These are phyloP conservation scores for Meandrusa payeni DNA, from an alignment of 2,888 invertebrate genomes.

Conservation along the genomic window DNA sequence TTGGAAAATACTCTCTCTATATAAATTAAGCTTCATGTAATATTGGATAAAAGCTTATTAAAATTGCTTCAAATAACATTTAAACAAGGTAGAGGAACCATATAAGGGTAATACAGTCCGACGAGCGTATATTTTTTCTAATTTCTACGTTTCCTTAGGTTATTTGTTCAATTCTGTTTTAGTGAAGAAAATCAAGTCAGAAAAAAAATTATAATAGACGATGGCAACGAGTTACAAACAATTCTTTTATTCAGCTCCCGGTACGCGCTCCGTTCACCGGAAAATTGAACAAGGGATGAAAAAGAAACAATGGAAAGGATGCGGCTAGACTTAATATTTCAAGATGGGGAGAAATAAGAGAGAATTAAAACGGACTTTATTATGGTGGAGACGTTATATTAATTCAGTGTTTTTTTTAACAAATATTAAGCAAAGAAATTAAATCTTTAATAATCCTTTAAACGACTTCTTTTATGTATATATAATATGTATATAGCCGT, in stretches of 20 bases:
- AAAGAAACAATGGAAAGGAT: constrained; percentile 18
- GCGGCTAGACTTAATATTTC: constrained; percentile 15
- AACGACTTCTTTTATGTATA: too few species aligned
- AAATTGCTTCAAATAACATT: too few species aligned
- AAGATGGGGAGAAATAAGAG: constrained; percentile 3
- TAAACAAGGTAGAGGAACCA: too few species aligned
- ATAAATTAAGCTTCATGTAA: too few species aligned
- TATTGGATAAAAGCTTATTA: too few species aligned
- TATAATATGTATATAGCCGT: too few species aligned
- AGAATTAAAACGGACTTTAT: constrained; percentile 11
- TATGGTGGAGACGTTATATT: constrained; percentile 2
- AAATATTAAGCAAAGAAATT: too few species aligned
- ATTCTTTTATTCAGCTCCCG: constrained; percentile 18
- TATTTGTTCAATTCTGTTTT: constrained; percentile 4
- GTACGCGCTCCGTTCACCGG: constrained; percentile 10
- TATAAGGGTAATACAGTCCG: too few species aligned
- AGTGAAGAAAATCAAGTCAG: neutral
- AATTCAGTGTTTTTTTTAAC: too few species aligned
- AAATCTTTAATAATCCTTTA: too few species aligned
- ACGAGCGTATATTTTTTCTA: too few species aligned
- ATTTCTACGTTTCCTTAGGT: neutral
- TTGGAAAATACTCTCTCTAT: too few species aligned
- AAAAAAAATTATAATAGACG: constrained; percentile 9
- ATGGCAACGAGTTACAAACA: constrained; percentile 15
- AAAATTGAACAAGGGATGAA: constrained; percentile 17